phyloP scores from a whole-genome alignment of 2,888 invertebrate genomes.

The Callimorpha dominula region DNA sequence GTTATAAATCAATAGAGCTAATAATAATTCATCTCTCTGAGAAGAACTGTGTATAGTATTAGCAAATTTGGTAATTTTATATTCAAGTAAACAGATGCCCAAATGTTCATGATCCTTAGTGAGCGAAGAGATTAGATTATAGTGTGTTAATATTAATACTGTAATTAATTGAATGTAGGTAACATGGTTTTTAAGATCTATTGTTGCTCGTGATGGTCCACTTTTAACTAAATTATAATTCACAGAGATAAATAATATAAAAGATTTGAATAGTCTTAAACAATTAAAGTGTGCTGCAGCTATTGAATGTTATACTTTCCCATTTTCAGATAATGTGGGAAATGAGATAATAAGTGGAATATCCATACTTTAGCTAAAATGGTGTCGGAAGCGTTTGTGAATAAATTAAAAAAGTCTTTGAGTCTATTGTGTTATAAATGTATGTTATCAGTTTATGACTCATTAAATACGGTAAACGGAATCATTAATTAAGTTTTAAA shows the following conservation, averaged over 20 bases:
- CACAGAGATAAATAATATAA: neutral
- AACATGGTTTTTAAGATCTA: neutral
- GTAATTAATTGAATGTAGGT: neutral
- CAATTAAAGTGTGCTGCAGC: neutral
- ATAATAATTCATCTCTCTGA: conserved; percentile 9
- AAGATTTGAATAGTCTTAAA: neutral
- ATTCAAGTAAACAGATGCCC: neutral
- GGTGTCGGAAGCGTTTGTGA: neutral
- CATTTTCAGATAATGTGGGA: neutral
- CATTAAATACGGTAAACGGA: neutral
- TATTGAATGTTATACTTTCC: neutral
- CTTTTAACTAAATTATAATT: neutral
- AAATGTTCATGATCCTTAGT: neutral
- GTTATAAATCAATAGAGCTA: conserved; percentile 56
- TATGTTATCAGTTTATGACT: too few species aligned
- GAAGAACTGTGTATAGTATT: neutral
- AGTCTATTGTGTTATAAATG: too few species aligned
- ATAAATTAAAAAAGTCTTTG: too few species aligned
- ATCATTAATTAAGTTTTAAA: neutral
- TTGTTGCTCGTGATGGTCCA: neutral
- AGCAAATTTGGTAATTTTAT: neutral
- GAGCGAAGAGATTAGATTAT: neutral
- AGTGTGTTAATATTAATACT: neutral
- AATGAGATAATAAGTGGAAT: neutral
- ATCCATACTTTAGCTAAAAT: neutral